Evolutionary conservation across 2,888 invertebrate species (phyloP).

Genomic region (Pherbina coryleti): DNA sequence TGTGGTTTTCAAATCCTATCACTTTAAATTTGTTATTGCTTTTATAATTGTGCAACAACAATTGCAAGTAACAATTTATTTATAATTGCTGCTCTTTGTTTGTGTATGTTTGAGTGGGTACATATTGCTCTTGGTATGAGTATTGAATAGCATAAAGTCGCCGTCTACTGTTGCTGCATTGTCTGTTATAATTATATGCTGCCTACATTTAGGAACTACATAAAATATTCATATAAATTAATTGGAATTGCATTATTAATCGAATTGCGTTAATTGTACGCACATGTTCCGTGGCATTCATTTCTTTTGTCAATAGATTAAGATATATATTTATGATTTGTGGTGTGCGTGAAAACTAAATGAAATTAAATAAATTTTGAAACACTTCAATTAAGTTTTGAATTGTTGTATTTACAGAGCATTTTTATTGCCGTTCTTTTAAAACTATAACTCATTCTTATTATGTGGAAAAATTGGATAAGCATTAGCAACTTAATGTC

Average conservation of each 20-base stretch:
- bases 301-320: too few relatives aligned
- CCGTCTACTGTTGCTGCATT: background rate
- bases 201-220: conserved; percentile 21
- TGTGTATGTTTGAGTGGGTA: background rate
- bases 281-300: too few relatives aligned
- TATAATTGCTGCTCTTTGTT: background rate
- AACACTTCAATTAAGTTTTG: too few relatives aligned
- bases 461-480: too few relatives aligned
- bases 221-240: conserved; percentile 19
- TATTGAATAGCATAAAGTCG: background rate
- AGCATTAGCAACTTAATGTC: too few relatives aligned
- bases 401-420: too few relatives aligned
- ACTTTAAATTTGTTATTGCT: background rate
- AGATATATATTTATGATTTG: too few relatives aligned
- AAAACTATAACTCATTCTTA: too few relatives aligned
- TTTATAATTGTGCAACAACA: background rate
- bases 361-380: too few relatives aligned
- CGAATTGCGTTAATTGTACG: background rate
- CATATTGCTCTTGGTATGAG: background rate
- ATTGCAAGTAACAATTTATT: background rate
- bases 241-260: conserved; percentile 27
- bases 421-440: too few relatives aligned
- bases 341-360: too few relatives aligned
- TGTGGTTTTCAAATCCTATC: background rate
- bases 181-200: background rate